Evolutionary conservation across 2,113 vertebrate species (phyloP).

Genomic region (Suricata suricatta): DNA sequence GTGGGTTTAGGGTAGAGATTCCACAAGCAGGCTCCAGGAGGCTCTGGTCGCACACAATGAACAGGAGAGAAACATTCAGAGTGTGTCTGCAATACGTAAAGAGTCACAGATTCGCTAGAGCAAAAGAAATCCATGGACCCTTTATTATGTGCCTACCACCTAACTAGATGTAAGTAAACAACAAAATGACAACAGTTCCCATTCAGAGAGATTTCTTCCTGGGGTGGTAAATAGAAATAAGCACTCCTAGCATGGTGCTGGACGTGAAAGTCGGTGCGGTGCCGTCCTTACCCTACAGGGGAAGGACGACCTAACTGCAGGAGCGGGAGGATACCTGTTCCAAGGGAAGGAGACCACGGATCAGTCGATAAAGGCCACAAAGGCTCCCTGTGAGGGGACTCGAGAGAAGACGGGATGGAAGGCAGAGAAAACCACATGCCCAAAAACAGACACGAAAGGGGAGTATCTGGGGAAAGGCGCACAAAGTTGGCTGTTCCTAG

Average conservation of each 20-base stretch:
- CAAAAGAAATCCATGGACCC: background rate
- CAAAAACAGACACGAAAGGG: background rate
- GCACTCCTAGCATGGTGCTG: background rate
- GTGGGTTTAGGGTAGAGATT: background rate
- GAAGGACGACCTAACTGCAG: background rate
- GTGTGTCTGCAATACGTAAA: background rate
- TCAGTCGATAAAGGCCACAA: background rate
- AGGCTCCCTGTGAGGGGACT: background rate
- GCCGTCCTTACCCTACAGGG: background rate
- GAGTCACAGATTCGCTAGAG: background rate
- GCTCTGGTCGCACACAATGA: background rate
- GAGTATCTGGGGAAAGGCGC: background rate
- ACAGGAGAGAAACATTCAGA: background rate
- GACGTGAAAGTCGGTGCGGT: background rate
- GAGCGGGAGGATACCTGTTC: background rate
- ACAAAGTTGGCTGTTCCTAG: background rate
- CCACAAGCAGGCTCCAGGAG: background rate
- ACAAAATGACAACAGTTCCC: background rate
- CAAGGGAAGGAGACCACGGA: background rate
- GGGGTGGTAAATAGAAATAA: background rate
- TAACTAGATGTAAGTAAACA: background rate
- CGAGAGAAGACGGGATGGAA: background rate
- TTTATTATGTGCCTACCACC: background rate
- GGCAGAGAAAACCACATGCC: background rate
- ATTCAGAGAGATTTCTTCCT: background rate